phyloP scores from a whole-genome alignment of 1,140 invertebrate species.

The Lordiphosa stackelbergi region DNA sequence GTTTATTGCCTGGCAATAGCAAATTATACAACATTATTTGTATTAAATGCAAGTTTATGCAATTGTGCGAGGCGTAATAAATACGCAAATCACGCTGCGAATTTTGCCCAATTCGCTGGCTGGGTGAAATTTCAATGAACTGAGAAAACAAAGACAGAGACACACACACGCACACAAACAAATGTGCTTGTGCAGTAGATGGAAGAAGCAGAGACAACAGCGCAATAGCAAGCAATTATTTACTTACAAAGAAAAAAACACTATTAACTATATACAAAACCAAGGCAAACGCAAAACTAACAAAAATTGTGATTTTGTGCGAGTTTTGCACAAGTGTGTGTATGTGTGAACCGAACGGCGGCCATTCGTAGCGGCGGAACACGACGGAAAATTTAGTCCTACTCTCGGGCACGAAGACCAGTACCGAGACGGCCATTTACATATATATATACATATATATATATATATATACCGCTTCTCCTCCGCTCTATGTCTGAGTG shows the following conservation, averaged over 20 bases:
- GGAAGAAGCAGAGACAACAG: slow-evolving; percentile 69
- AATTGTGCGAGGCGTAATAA: slow-evolving; percentile 45
- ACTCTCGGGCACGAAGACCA: slow-evolving; percentile 53
- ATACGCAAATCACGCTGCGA: slow-evolving; percentile 52
- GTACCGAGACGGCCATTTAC: slow-evolving; percentile 34
- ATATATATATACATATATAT: slow-evolving; percentile 36
- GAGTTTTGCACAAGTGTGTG: slow-evolving; percentile 32
- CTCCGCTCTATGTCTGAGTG: slow-evolving; percentile 23
- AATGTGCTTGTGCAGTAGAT: slow-evolving; percentile 45
- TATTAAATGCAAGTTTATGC: slow-evolving; percentile 37
- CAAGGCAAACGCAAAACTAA: slow-evolving; percentile 34
- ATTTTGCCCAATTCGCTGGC: slow-evolving; percentile 66
- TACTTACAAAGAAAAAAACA: slow-evolving; percentile 68
- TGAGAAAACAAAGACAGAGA: slow-evolving; percentile 75
- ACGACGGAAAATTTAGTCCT: slow-evolving; percentile 56
- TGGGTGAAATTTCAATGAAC: slow-evolving; percentile 75
- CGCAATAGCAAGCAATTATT: slow-evolving; percentile 75
- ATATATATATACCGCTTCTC: slow-evolving; percentile 45
- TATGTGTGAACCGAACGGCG: slow-evolving; percentile 18
- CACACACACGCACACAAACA: slow-evolving; percentile 50
- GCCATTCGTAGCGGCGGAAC: slow-evolving; percentile 27
- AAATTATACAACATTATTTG: slow-evolving; percentile 31
- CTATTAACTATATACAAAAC: slow-evolving; percentile 49
- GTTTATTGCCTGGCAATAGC: slow-evolving; percentile 41
- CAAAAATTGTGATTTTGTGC: slow-evolving; percentile 14